phyloP scores from a whole-genome alignment of 2,113 vertebrate genomes.

The Anas platyrhynchos region DNA sequence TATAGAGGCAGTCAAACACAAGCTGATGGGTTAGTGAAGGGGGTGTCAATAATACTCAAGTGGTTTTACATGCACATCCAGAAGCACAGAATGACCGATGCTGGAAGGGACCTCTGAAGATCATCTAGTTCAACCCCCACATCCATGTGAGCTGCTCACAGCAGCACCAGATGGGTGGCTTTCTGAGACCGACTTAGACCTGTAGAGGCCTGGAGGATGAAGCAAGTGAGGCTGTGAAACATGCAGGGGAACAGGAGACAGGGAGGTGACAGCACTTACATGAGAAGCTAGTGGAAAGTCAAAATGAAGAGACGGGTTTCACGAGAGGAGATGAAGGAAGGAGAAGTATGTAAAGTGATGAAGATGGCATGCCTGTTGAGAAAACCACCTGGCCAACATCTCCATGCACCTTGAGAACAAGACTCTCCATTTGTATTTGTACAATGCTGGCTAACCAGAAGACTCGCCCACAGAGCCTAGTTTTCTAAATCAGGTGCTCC shows the following conservation, averaged over 20 bases:
- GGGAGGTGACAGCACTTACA: not conserved
- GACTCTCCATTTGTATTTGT: not conserved
- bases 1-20: not conserved
- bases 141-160: not conserved
- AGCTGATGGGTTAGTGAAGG: not conserved
- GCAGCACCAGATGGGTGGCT: not conserved
- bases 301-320: not conserved
- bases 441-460: not conserved
- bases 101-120: too few species aligned
- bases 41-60: not conserved
- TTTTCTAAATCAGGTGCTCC: not conserved
- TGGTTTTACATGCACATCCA: not conserved
- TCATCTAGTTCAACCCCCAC: too few species aligned
- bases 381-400: not conserved
- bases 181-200: not conserved
- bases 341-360: not conserved
- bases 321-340: not conserved
- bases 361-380: not conserved
- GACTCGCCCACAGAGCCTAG: too few species aligned
- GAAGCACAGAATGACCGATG: too few species aligned
- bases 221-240: rapidly evolving
- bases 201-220: not conserved
- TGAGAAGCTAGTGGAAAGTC: not conserved
- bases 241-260: not conserved
- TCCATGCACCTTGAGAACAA: not conserved